Base-by-base conservation (phyloP, 2,888 invertebrate species). In the Kuschelorhynchus macadamiae region DNA sequence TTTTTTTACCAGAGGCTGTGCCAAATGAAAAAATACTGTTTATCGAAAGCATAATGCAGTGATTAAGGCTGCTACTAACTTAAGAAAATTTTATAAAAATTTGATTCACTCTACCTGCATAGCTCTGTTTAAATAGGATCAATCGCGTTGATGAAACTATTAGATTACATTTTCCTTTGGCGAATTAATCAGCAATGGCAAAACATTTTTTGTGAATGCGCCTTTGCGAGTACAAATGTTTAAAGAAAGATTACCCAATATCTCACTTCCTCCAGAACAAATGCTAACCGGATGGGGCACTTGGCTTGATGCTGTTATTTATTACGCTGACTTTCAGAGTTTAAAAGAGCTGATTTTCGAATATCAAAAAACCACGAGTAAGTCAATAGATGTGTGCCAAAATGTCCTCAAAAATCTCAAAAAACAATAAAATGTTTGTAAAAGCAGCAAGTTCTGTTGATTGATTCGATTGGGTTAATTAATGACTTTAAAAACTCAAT, bases 201-300 rank as follows among this genome's bases (percentile, higher is more conserved):
- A 80, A 68, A 77, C 78, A 57, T 62, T 80, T 25, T 80, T 81
- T 70, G 44, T 73, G 12, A 80, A 80, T 67, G 70, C 76, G 11
- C 76, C 78, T 2, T 46, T 49, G 4, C 39, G 76, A 44, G 70
- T 78, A 41, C 63, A 74, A 65, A 59, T 71, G 55, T 81, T 75
- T 71, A 74, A 75, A 64, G 75, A 82, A 36, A 62, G 69, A 65
- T 65, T 76, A 14, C 74, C 76, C 5, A 70, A 71, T 62, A 18
- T 74, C 11, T 67, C 71, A 36, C 61, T 80, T 52, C 79, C 80
- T 2, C 79, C 78, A 30, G 70, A 77, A 60, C 76, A 79, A 44
- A 74, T 79, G 30, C 21, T 79, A 20, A 79, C 79, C 12, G 61
- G 78, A 16, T 81, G 79, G 79, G 60, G 57, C 17, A 60, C 71